These are phyloP conservation scores for Odontophorus gujanensis DNA, from an alignment of 2,113 vertebrate genomes.

Conservation along the genomic window DNA sequence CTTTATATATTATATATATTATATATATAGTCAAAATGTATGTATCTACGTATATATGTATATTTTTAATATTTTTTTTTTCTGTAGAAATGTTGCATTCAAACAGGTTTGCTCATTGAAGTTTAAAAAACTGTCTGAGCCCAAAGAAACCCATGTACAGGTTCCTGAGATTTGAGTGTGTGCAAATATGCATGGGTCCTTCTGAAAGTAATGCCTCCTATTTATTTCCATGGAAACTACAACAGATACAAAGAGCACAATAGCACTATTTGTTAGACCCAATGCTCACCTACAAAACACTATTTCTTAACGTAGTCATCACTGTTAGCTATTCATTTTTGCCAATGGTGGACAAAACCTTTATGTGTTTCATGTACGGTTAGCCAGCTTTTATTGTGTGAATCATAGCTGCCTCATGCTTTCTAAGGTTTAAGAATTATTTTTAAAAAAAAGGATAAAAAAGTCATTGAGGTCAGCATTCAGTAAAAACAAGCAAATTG, in stretches of 20 bases:
- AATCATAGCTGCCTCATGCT: neutral
- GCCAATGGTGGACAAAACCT: too few relatives aligned
- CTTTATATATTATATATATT: too few relatives aligned
- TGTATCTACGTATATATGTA: neutral
- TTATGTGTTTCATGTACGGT: neutral
- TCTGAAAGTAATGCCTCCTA: too few relatives aligned
- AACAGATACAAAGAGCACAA: too few relatives aligned
- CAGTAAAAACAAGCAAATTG: neutral
- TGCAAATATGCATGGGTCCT: neutral
- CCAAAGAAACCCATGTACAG: neutral
- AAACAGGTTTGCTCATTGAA: neutral
- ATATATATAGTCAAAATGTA: too few relatives aligned
- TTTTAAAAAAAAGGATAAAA: neutral
- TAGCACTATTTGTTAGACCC: too few relatives aligned
- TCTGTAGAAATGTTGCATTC: neutral
- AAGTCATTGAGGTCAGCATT: neutral
- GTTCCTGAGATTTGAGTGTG: neutral
- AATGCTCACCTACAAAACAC: too few relatives aligned
- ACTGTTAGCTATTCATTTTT: too few relatives aligned
- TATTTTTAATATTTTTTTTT: accelerated
- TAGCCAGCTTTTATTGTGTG: neutral
- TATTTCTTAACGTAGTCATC: too few relatives aligned
- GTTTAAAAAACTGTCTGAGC: neutral
- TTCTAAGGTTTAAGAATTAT: neutral
- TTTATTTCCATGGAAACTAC: too few relatives aligned